Evolutionary conservation across 2,888 invertebrate species (phyloP), one percentile per base, ranked within the genome.

Genomic region (Alentia gelatinosa): DNA sequence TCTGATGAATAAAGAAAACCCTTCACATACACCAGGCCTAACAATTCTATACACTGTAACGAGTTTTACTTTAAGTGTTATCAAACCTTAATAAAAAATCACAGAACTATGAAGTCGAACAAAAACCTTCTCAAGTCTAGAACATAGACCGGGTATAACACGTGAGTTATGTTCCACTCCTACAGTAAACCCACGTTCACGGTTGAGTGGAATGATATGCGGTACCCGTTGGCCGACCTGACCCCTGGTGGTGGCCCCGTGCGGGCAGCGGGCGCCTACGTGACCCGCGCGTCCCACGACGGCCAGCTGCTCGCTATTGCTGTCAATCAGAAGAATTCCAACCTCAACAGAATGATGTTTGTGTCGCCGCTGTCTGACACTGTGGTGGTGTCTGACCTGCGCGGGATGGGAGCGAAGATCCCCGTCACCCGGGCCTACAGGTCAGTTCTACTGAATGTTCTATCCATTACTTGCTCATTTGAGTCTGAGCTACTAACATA

Each of bases 231-330:
- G 89, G n/a, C 56, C 1, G 56, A 56, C 33, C 50, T 83, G 37
- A 42, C 79, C 15, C 92, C 93, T 30, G 92, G 91, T 7, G 94
- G 94, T 93, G 93, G 93, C 89, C 93, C 94, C n/a, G 93, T 95
- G 91, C 92, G 91, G 47, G 92, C 94, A 35, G 91, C 91, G 5
- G 95, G 95, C 26, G 93, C 95, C 5, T 95, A 94, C 79, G 91
- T 95, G 0, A 91, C 93, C 5, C 92, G 93, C 79, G 94, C 94
- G 90, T 94, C 94, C 23, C 93, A 93, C 86, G 95, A 94, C 92
- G 95, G 95, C 42, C 95, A 95, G 92, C 94, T 95, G 89, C 91
- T 95, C 7, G 95, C 95, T 35, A 93, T 95, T 39, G 95, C 95
- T 75, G 94, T 95, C 92, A 96, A 96, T 93, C 95, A 95, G 92